A percentile compares a stretch with the other conserved stretches of the same genome.
phyloP scores from a whole-genome alignment of 1,140 invertebrate species.

The Eubasilissa regina region DNA sequence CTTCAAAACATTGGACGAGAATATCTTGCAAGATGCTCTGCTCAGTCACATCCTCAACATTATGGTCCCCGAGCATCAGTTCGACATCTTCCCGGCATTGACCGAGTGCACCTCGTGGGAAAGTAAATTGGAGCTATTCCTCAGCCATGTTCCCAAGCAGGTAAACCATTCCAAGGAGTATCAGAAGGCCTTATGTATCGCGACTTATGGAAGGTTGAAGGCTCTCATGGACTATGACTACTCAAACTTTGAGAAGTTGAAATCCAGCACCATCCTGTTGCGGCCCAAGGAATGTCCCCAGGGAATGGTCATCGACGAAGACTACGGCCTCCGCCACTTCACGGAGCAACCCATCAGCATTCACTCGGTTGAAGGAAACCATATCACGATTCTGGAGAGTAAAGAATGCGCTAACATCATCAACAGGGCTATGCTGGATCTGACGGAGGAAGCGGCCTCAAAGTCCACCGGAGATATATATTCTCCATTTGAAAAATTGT shows the following conservation, averaged over 20 bases:
- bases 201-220: slow-evolving; percentile 74
- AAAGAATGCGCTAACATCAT: slow-evolving; percentile 76
- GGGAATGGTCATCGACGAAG: slow-evolving; percentile 71
- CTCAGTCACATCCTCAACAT: slow-evolving; percentile 71
- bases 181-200: slow-evolving; percentile 66
- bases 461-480: slow-evolving; percentile 33
- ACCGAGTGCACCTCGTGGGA: slow-evolving; percentile 72
- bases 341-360: slow-evolving; percentile 71
- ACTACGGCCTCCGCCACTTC: slow-evolving; percentile 77
- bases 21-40: slow-evolving; percentile 72
- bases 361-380: slow-evolving; percentile 80
- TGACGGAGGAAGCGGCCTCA: slow-evolving; percentile 26
- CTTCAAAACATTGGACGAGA: slow-evolving; percentile 67
- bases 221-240: slow-evolving; percentile 70
- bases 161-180: slow-evolving; percentile 71
- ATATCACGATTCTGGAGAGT: slow-evolving; percentile 79
- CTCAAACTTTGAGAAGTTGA: slow-evolving; percentile 67
- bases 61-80: slow-evolving; percentile 71
- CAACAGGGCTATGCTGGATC: slow-evolving; percentile 66
- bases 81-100: slow-evolving; percentile 70
- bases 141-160: slow-evolving; percentile 62
- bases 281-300: slow-evolving; percentile 74
- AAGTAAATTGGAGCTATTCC: slow-evolving; percentile 67
- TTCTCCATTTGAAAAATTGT: too few species aligned
- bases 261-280: slow-evolving; percentile 76